Evolutionary conservation across 2,888 invertebrate species (phyloP).

Genomic region (Oeneis ivallda): DNA sequence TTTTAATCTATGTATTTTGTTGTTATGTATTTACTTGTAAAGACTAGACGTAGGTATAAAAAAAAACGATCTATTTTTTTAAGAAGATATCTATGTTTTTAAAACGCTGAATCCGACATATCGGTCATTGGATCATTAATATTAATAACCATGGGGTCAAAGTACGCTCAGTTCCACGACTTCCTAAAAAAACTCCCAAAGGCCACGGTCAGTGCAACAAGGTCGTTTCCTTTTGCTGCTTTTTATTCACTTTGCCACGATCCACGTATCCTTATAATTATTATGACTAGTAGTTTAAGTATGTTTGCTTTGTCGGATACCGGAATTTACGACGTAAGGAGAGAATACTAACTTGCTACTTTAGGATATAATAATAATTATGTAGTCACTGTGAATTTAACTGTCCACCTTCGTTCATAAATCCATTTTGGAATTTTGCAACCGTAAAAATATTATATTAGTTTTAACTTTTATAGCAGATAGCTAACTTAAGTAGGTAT

Average conservation of each 20-base stretch:
- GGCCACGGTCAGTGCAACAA: slow-evolving; percentile 33
- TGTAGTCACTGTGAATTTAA: not conserved
- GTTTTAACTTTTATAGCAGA: too few species aligned
- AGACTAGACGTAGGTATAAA: too few species aligned
- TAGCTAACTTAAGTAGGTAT: too few species aligned
- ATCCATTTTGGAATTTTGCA: too few species aligned
- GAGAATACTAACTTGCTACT: not conserved
- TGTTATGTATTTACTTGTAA: too few species aligned
- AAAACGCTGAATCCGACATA: slow-evolving; percentile 9
- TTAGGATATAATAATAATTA: not conserved
- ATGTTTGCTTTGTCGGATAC: slow-evolving; percentile 9
- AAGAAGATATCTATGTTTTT: not conserved
- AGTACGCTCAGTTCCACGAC: slow-evolving; percentile 22
- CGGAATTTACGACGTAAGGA: slow-evolving; percentile 2
- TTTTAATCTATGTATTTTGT: too few species aligned
- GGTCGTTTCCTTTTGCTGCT: slow-evolving; percentile 33
- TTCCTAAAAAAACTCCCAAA: slow-evolving; percentile 30
- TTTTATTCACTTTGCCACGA: slow-evolving; percentile 16
- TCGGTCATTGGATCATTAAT: not conserved
- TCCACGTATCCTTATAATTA: slow-evolving; percentile 11
- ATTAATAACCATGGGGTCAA: slow-evolving; percentile 20
- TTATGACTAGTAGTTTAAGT: slow-evolving; percentile 10
- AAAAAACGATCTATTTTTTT: too few species aligned
- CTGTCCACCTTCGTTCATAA: too few species aligned
- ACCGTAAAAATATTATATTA: too few species aligned